Evolutionary conservation across 2,797 vertebrate species (phyloP), one percentile per base, ranked within the genome.

Genomic region (Takifugu ocellatus): DNA sequence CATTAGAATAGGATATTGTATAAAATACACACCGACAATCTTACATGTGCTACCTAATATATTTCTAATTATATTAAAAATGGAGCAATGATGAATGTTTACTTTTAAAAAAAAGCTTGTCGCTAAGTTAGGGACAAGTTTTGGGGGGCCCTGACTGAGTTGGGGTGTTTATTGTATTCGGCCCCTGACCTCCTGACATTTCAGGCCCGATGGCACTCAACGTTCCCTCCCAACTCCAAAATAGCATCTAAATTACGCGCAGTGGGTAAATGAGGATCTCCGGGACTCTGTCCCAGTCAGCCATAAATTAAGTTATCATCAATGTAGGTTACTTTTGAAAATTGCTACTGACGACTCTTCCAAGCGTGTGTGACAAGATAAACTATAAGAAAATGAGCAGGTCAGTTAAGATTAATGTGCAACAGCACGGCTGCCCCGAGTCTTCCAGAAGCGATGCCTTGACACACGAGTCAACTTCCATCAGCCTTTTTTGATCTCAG

Each of bases 401-500:
- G 68, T 77, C 74, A 78, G 63, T 59, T 61, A 25, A 61, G 68
- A 76, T 61, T 29, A 71, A 74, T 79, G 58, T 63, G 60, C 52
- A 64, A 70, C 54, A 57, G 17, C 61, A 72, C 65, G 48, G 72
- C 63, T 62, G 57, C 60, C 63, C 59, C 55, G 63, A 27, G 75
- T 78, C 64, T 64, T 66, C 54, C 78, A 84, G 68, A 57, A 70
- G 70, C 81, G 79, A 74, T 50, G 72, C 61, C 64, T 66, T 82
- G 75, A 81, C 81, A 75, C 51, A 77, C 61, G 75, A 85, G 78
- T 83, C 73, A 77, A 88, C 78, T 82, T 83, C 60, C 75, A 82
- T 83, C 75, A 81, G 59, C 66, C 21, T 72, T 82, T 74, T 83
- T 83, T 82, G 74, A 82, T 85, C 79, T 83, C 70, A 76, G 74